Evolutionary conservation across 2,888 invertebrate genomes (phyloP).

Genomic region (Macrophya alboannulata): DNA sequence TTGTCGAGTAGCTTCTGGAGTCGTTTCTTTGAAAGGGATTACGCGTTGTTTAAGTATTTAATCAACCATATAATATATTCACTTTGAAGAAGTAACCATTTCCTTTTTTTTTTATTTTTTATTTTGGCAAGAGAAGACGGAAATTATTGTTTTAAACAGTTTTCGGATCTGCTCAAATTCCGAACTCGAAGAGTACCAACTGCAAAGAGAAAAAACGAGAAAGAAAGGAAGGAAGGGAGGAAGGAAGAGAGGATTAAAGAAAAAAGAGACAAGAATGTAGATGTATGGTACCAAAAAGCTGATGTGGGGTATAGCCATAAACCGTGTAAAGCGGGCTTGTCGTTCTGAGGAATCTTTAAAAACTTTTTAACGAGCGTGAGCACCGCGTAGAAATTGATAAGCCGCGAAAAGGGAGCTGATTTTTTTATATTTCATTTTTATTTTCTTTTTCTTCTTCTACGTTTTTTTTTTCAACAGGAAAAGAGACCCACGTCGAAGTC

Average conservation of each 20-base stretch:
- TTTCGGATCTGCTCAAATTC: neutral
- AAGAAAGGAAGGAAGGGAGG: neutral
- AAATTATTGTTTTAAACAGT: neutral
- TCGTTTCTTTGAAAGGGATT: neutral
- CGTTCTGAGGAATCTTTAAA: conserved; percentile 1
- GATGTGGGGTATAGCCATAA: neutral
- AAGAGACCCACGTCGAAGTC: neutral
- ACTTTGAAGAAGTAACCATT: neutral
- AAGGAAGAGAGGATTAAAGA: neutral
- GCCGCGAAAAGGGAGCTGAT: conserved; percentile 4
- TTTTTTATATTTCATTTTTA: neutral
- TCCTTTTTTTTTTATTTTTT: neutral
- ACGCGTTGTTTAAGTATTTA: neutral
- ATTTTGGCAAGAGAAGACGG: neutral
- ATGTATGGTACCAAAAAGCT: neutral
- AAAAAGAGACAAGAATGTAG: neutral
- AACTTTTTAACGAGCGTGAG: conserved; percentile 45
- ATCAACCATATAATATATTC: conserved; percentile 5
- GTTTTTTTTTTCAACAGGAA: neutral
- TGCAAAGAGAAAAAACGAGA: neutral
- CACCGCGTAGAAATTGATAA: conserved; percentile 45
- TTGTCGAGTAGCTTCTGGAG: neutral
- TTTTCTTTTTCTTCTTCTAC: neutral
- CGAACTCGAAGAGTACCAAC: neutral
- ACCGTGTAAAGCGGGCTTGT: neutral